Base-by-base conservation (phyloP, 2,888 invertebrate species). In the Stenoptilia bipunctidactyla region DNA sequence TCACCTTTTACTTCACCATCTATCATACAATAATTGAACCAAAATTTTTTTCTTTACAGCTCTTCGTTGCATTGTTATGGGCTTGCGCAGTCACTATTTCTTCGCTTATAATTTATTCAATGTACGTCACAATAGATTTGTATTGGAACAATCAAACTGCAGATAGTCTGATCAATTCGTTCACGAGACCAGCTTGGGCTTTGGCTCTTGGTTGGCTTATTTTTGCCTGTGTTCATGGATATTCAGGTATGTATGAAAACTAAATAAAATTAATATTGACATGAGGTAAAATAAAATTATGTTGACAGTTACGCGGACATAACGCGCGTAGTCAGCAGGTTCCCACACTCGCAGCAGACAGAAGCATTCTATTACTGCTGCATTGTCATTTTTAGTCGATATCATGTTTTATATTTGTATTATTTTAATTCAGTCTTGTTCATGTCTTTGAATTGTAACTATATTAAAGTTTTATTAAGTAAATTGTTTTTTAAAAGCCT, bases 121-220 rank as follows among this genome's bases (percentile, higher is more conserved):
- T 55, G 0, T 56, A 66, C 15, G 59, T 66, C 0, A 56, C 64
- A 12, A 53, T 61, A 51, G 61, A 68, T 37, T 4, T 50, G 0
- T 61, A 66, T 13, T 73, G 71, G 67, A 46, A 68, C 34, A 71
- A 66, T 36, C 66, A 70, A 40, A 39, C 57, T 0, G 56, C 58
- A 14, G 72, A 74, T 40, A 66, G 52, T 34, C 36, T 71, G 12
- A 58, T 71, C 35, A 75, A 75, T 42, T 71, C 76, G 0, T 68
- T 74, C 38, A 64, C 71, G 52, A 58, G 82, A 36, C 66, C 79
- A 0, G 52, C 55, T 0, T 86, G 86, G 86, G 67, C 75, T 0
- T 15, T 74, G 8, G 74, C 67, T 5, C 45, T 86, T 1, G 66
- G 74, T 0, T 85, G 84, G 84, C 52, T 86, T 2, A 60, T 85